phyloP scores from a whole-genome alignment of 2,113 vertebrate species.

The Urocitellus parryii region DNA sequence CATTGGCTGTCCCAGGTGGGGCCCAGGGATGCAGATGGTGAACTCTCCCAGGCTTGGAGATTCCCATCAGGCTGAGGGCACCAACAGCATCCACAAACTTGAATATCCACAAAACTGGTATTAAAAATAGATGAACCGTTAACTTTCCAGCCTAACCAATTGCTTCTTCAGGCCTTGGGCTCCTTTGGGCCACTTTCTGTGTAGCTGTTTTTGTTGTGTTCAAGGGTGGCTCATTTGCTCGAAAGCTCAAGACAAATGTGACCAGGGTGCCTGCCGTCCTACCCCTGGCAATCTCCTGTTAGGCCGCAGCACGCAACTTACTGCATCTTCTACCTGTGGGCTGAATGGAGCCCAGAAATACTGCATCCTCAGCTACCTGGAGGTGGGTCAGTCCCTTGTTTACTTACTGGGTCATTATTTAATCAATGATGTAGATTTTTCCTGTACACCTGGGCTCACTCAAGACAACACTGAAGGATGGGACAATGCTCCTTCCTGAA shows the following conservation, averaged over 20 bases:
- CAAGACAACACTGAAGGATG: background rate
- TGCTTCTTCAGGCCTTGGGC: conserved; percentile 12
- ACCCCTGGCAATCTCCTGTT: conserved; percentile 90
- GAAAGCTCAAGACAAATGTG: conserved; percentile 85
- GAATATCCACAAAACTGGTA: background rate
- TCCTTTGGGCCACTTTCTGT: background rate
- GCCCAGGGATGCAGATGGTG: background rate
- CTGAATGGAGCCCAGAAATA: conserved; percentile 89
- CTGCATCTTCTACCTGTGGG: conserved; percentile 92
- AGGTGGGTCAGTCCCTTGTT: conserved; percentile 87
- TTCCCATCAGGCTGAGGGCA: background rate
- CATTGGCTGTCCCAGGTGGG: background rate
- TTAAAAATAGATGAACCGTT: background rate
- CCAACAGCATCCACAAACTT: background rate
- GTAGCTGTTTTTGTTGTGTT: conserved; percentile 44
- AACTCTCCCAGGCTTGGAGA: background rate
- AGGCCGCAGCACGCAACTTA: conserved; percentile 89
- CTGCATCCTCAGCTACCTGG: conserved; percentile 93
- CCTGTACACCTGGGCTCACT: background rate
- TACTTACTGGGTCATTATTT: conserved; percentile 13
- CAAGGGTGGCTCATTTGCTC: conserved; percentile 84
- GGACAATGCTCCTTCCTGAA: background rate
- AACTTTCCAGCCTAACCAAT: conserved; percentile 5
- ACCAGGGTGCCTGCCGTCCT: conserved; percentile 86
- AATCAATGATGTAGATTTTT: background rate